Conservation (phyloP, 35 echinoderm and acorn worm genomes). For the Heliocidaris erythrogramma region DNA sequence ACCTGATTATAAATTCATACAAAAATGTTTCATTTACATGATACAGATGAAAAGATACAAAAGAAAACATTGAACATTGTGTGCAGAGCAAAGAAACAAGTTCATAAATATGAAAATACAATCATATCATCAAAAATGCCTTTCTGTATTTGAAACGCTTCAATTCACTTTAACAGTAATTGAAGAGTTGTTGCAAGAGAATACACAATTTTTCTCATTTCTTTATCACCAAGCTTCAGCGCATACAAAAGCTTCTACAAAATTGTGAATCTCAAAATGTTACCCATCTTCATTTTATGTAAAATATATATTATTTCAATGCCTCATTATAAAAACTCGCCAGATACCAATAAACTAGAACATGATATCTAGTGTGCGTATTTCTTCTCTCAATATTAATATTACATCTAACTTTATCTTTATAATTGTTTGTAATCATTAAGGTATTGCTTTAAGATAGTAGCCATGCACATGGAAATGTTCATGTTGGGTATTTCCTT, state of each 20-base stretch:
- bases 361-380: background rate
- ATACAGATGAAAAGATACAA: background rate
- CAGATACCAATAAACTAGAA: background rate
- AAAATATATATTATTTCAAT: background rate
- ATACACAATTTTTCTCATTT: background rate
- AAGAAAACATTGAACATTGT: background rate
- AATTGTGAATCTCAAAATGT: background rate
- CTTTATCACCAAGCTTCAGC: background rate
- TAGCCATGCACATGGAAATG: too few species aligned
- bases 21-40: conserved; percentile 2
- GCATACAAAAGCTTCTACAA: background rate
- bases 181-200: background rate
- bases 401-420: background rate
- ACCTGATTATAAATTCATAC: conserved; percentile 25
- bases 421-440: background rate
- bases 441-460: background rate
- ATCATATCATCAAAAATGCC: background rate
- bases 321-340: background rate
- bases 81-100: background rate
- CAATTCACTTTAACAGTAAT: background rate
- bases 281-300: background rate
- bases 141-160: background rate
- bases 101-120: conserved; percentile 13
- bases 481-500: too few species aligned
- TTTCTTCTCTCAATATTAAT: background rate